Conservation (phyloP, 2,797 vertebrate species). For the Glossophaga mutica region DNA sequence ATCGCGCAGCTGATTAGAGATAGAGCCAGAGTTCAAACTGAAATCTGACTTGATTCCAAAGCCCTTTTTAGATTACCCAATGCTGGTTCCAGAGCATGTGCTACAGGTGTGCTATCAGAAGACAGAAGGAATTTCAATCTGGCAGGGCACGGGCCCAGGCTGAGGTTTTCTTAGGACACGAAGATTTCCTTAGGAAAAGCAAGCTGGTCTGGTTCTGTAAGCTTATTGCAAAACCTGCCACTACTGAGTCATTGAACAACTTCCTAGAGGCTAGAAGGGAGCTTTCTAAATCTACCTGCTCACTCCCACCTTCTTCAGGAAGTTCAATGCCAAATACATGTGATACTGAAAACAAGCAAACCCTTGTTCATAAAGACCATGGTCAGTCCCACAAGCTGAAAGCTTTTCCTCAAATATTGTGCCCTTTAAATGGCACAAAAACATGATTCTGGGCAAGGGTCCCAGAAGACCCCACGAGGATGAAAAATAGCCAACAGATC, state of each 20-base stretch:
- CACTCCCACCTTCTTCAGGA: not conserved
- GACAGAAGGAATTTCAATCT: slow-evolving; percentile 21
- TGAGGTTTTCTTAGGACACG: slow-evolving; percentile 48
- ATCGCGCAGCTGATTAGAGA: not conserved
- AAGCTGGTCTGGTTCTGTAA: slow-evolving; percentile 48
- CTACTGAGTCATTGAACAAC: slow-evolving; percentile 54
- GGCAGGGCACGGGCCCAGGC: not conserved
- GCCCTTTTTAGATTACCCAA: not conserved
- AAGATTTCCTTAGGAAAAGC: slow-evolving; percentile 59
- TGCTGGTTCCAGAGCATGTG: not conserved
- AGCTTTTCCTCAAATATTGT: not conserved
- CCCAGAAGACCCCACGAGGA: not conserved
- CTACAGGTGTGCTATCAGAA: slow-evolving; percentile 8
- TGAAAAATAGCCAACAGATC: not conserved
- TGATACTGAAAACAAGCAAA: slow-evolving; percentile 24
- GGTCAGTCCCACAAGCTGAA: not conserved
- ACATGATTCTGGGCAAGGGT: not conserved
- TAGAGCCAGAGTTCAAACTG: not conserved
- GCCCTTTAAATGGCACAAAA: not conserved
- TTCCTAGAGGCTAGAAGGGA: not conserved
- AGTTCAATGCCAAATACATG: not conserved
- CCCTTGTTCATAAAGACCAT: not conserved
- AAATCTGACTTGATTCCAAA: slow-evolving; percentile 45
- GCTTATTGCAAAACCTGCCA: slow-evolving; percentile 43
- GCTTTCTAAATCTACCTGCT: slow-evolving; percentile 19